Base-by-base conservation (phyloP, 2,113 vertebrate species). In the Notothenia coriiceps region DNA sequence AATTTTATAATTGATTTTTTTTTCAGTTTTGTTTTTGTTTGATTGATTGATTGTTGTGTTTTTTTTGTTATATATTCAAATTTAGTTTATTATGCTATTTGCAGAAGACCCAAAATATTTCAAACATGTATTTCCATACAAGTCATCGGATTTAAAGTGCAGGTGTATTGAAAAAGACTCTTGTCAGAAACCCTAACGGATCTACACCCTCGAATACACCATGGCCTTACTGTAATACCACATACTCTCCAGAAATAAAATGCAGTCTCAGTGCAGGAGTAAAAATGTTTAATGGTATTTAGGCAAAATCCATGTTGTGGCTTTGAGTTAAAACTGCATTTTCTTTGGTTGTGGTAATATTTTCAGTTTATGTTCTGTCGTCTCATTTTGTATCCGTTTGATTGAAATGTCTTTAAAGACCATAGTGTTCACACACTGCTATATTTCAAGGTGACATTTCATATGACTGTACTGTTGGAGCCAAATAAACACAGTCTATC, bases 401-500 rank as follows among this genome's bases (percentile, higher is more conserved):
- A 80, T 91, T 90, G 86, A 73, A 17, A 61, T 89, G 89, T 89
- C 71, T 91, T 92, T 90, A 29, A 70, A 78, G 81, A 86, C 79
- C 84, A 81, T 85, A 29, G 70, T 92, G 89, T 83, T 83, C 65
- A 83, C 20, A 89, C 77, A 40, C 40, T 51, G 25, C 76, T 78
- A 76, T 86, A 74, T 84, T 91, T 93, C 70, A 90, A 88, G 76
- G 70, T 75, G 80, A 85, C 76, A 78, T 93, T 90, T 91, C 85
- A 85, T 87, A 80, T 93, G 90, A 92, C 86, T 93, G 87, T 93
- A 87, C 88, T 88, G 85, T 94, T 92, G 90, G 93, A 94, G 92
- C 92, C 93, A 94, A 95, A 95, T 95, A 95, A 95, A 95, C 70
- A 47, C 82, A 91, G 82, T 88, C 92, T 92, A 92, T 94, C 87